Evolutionary conservation across 37 sponge, comb jelly and placozoan genomes (phyloP), one percentile per base, ranked within the genome.

Genomic region (Theonella swinhoei): DNA sequence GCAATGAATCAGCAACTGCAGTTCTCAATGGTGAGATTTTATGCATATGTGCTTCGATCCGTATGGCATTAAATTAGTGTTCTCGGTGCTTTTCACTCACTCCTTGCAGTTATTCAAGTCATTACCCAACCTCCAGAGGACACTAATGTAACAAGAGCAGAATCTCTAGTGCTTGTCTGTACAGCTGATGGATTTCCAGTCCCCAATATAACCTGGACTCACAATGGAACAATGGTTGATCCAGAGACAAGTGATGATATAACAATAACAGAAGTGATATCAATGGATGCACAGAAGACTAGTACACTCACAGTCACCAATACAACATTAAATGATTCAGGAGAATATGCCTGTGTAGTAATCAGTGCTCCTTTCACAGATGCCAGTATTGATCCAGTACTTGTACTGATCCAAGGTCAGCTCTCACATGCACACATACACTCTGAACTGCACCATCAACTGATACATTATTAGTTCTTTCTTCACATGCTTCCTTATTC

Each of bases 351-450:
- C 24, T 92, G 92, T 62, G 71, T 25, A 37, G 81, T 40, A 9
- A 73, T 62, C 0, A 70, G 74, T 28, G 14, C 85, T 24, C n/a
- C 34, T 0, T 20, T 8, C 2, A 17, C 19, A 19, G 42, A 81
- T 1, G 43, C 34, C 17, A 85, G 85, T 58, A 62, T 39, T 1
- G 68, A 65, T 3, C 26, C 35, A 30, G 90, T 68, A 0, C 4
- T 63, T 32, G 80, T 84, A 0, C 54, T 83, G 14, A 85, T 90
- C 0, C 90, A 85, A 84, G 77, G 90, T 90, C 23, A 72, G 76
- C 29, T 14, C 14, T 75, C 19, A 20, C 0, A n/a, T n/a, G n/a
- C n/a, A n/a, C n/a, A n/a, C n/a, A n/a, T n/a, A n/a, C n/a, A n/a
- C n/a, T n/a, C n/a, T n/a, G n/a, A n/a, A n/a, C n/a, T n/a, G n/a